A percentile compares a stretch with the other conserved stretches of the same genome.
These are phyloP conservation scores for Dugesia japonica DNA, from an alignment of 2,888 invertebrate species.

Conservation along the genomic window DNA sequence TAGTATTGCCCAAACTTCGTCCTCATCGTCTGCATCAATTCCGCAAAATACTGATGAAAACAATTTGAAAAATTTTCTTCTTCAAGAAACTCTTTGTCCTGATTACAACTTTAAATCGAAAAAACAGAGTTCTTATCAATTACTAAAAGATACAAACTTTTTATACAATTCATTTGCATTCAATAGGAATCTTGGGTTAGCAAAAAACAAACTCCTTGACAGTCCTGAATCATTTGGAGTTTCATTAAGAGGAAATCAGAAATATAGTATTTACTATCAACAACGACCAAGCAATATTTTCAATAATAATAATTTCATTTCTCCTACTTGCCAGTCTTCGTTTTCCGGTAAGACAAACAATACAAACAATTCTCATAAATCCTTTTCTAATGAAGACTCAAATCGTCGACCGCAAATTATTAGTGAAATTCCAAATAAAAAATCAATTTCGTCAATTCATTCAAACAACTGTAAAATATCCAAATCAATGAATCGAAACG, in stretches of 20 bases:
- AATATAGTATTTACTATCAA: conserved; percentile 30
- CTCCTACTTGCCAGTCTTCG: neutral
- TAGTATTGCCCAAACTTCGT: neutral
- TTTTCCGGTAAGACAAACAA: neutral
- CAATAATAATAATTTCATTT: neutral
- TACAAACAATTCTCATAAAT: neutral
- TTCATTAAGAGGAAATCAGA: conserved; percentile 29
- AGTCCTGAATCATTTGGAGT: conserved; percentile 27
- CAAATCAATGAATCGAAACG: neutral
- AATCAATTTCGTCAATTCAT: neutral
- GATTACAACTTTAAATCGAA: neutral
- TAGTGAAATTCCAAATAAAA: conserved; percentile 11
- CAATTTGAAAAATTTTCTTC: neutral
- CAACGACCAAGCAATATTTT: conserved; percentile 11
- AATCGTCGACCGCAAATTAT: neutral
- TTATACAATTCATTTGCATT: conserved; percentile 1
- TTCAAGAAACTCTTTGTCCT: neutral
- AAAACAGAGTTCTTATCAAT: neutral
- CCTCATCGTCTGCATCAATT: neutral
- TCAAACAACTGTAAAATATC: neutral
- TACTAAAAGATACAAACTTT: neutral
- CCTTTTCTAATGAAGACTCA: neutral
- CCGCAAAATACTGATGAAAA: neutral
- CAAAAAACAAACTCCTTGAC: conserved; percentile 10
- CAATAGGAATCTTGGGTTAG: neutral